A percentile compares a stretch with the other conserved stretches of the same genome.
These are phyloP conservation scores for Oriolus oriolus DNA, from an alignment of 2,113 vertebrate genomes.

Conservation along the genomic window DNA sequence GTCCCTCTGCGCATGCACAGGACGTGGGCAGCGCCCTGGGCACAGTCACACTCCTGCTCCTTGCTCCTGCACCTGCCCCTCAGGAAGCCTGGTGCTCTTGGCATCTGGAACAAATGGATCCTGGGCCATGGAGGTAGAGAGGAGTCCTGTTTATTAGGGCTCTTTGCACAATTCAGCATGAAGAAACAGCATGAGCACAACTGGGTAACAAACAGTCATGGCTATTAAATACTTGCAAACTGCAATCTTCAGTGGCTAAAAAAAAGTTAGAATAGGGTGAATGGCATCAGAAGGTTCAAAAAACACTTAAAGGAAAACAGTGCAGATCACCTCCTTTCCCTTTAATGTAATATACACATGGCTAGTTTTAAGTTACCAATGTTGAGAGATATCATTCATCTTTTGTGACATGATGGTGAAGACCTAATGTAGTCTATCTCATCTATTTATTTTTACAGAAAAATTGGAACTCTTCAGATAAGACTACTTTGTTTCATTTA, in stretches of 20 bases:
- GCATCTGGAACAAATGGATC: not conserved
- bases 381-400: not conserved
- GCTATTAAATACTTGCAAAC: not conserved
- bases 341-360: not conserved
- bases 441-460: not conserved
- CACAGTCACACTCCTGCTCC: not conserved
- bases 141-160: not conserved
- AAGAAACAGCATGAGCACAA: not conserved
- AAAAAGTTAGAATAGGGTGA: not conserved
- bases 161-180: not conserved
- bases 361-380: not conserved
- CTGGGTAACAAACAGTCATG: not conserved
- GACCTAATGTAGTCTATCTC: not conserved
- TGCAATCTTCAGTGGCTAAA: not conserved
- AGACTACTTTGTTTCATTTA: not conserved
- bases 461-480: not conserved
- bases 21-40: accelerated
- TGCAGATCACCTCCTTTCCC: not conserved
- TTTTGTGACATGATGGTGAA: not conserved
- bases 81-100: not conserved
- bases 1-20: accelerated
- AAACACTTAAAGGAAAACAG: not conserved
- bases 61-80: not conserved
- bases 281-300: not conserved
- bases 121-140: not conserved